phyloP scores from a whole-genome alignment of 2,797 vertebrate genomes.

The Neosilurus mollespiculum region DNA sequence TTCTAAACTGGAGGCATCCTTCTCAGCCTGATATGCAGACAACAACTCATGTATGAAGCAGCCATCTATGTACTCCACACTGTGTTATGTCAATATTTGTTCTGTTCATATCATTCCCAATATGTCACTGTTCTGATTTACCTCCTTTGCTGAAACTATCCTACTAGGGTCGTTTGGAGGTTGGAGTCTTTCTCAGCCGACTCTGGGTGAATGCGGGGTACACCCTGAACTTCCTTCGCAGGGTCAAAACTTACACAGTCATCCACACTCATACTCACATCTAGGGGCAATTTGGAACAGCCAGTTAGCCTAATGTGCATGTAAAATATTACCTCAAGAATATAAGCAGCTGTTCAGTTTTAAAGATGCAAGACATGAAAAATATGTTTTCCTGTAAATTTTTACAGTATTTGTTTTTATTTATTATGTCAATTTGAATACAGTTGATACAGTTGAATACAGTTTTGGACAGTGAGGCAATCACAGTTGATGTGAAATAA shows the following conservation, averaged over 20 bases:
- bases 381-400: neutral
- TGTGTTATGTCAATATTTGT: slow-evolving; percentile 7
- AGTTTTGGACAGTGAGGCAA: too few relatives aligned
- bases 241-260: too few relatives aligned
- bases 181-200: too few relatives aligned
- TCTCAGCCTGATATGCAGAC: neutral
- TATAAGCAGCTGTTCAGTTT: neutral
- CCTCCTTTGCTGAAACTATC: neutral
- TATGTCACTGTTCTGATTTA: neutral
- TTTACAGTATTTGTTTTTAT: neutral
- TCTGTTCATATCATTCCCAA: neutral
- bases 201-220: too few relatives aligned
- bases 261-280: too few relatives aligned
- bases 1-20: neutral
- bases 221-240: too few relatives aligned
- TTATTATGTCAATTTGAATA: neutral
- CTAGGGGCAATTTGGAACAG: too few relatives aligned
- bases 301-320: too few relatives aligned
- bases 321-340: neutral
- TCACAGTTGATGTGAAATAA: too few relatives aligned
- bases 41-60: neutral
- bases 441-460: neutral
- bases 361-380: neutral
- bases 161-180: too few relatives aligned
- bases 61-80: neutral